A percentile compares a stretch with the other conserved stretches of the same genome.
phyloP scores from a whole-genome alignment of 2,797 vertebrate species.

The Gambusia yucatana region DNA sequence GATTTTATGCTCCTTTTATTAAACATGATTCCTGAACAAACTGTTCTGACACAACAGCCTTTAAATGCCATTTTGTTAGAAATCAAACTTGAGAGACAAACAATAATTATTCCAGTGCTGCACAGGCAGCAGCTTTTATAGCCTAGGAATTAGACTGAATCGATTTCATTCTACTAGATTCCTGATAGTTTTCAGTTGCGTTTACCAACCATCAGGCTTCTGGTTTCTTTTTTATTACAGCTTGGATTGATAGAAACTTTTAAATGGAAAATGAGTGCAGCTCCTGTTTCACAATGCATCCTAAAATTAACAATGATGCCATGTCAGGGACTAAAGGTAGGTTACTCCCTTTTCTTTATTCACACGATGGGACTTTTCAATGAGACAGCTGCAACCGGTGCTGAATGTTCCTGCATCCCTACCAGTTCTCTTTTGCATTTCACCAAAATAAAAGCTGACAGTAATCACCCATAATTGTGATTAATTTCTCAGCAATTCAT shows the following conservation, averaged over 20 bases:
- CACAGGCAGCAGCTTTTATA: conserved; percentile 25
- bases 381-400: conserved; percentile 28
- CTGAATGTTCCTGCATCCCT: conserved; percentile 9
- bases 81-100: conserved; percentile 54
- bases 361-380: conserved; percentile 13
- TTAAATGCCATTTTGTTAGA: conserved; percentile 45
- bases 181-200: conserved; percentile 19
- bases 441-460: conserved; percentile 28
- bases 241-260: conserved; percentile 11
- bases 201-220: not conserved
- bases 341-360: conserved; percentile 8
- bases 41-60: conserved; percentile 29
- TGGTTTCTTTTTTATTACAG: not conserved
- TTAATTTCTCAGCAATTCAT: conserved; percentile 11
- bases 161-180: conserved; percentile 4
- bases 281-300: conserved; percentile 5
- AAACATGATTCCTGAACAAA: conserved; percentile 27
- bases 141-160: conserved; percentile 14
- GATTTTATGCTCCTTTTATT: conserved; percentile 48
- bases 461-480: conserved; percentile 24
- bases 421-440: conserved; percentile 7
- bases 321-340: conserved; percentile 11
- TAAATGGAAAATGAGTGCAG: conserved; percentile 4
- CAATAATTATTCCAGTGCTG: conserved; percentile 44
- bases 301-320: conserved; percentile 1